phyloP scores from a whole-genome alignment of 1,140 invertebrate species.

The Chymomyza costata region DNA sequence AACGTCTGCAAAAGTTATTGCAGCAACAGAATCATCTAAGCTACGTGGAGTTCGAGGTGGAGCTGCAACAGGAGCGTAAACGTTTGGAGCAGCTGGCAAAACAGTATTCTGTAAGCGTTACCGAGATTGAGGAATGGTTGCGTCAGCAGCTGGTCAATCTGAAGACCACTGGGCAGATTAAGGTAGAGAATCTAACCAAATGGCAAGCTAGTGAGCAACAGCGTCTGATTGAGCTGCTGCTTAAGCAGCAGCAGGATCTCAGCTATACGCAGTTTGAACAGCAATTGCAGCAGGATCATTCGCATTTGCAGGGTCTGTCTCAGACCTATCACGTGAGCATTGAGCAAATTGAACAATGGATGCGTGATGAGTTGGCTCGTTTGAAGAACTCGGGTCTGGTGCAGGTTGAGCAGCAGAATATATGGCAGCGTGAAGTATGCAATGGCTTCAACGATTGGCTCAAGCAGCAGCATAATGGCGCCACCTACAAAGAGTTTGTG shows the following conservation, averaged over 20 bases:
- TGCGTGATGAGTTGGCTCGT: constrained; percentile 53
- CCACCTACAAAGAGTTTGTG: constrained; percentile 58
- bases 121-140: constrained; percentile 62
- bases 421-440: constrained; percentile 63
- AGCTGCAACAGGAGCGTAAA: constrained; percentile 57
- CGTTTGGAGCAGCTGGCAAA: constrained; percentile 52
- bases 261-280: constrained; percentile 57
- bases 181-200: constrained; percentile 58
- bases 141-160: constrained; percentile 63
- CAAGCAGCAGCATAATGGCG: constrained; percentile 49
- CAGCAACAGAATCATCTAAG: constrained; percentile 59
- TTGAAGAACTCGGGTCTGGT: constrained; percentile 58
- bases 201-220: constrained; percentile 67
- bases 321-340: constrained; percentile 62
- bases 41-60: constrained; percentile 62
- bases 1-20: constrained; percentile 54
- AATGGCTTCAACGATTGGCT: constrained; percentile 55
- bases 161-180: constrained; percentile 54
- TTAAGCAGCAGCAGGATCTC: constrained; percentile 59
- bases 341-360: constrained; percentile 65
- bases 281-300: constrained; percentile 50
- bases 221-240: constrained; percentile 53
- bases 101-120: constrained; percentile 65
- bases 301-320: constrained; percentile 45
- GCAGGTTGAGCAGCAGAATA: constrained; percentile 54